Base-by-base conservation (phyloP, 2,113 vertebrate species). In the Danionella cerebrum region DNA sequence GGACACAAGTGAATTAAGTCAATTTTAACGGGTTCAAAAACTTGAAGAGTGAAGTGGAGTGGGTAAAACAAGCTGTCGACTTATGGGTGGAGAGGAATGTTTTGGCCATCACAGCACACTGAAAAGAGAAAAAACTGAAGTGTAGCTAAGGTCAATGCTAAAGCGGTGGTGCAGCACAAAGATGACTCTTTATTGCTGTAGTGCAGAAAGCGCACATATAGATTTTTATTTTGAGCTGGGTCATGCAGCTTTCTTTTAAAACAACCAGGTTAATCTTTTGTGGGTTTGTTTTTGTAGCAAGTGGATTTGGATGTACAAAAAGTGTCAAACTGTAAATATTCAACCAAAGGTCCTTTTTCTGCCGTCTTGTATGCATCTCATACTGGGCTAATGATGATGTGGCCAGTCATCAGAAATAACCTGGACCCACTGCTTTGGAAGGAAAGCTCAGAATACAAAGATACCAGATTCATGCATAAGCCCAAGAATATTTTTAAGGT, bases 101-200 rank as follows among this genome's bases (percentile, higher is more conserved):
- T 7, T 24, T 44, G 41, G 38, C 19, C 4, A 27, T 60, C 63
- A 45, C n/a, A 5, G 10, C 5, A 24, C 33, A 57, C 31, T 2
- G 4, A 35, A 24, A 47, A 50, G 24, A 38, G 44, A 45, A 24
- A 33, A 19, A 13, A 18, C 62, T 71, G 44, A 52, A 58, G 13
- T 1, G 1, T 16, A 51, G 29, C 41, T 53, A 65, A 59, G 63
- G 70, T 71, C 69, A 71, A 21, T 10, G 22, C 50, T 65, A 57
- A 66, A 5, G 11, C 45, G 31, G 36, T 44, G 42, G 38, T 38
- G 44, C 21, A 8, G 62, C 33, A 1, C 29, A 27, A 57, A 35
- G 33, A 29, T 45, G 47, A 41, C 9, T 12, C 52, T 71, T 71
- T 45, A 39, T 33, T 65, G 45, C 47, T 7, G 38, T n/a, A 13